A percentile compares a stretch with the other conserved stretches of the same genome.
Evolutionary conservation across 1,140 invertebrate genomes (phyloP).

Genomic region (Lutraria rhynchaena): DNA sequence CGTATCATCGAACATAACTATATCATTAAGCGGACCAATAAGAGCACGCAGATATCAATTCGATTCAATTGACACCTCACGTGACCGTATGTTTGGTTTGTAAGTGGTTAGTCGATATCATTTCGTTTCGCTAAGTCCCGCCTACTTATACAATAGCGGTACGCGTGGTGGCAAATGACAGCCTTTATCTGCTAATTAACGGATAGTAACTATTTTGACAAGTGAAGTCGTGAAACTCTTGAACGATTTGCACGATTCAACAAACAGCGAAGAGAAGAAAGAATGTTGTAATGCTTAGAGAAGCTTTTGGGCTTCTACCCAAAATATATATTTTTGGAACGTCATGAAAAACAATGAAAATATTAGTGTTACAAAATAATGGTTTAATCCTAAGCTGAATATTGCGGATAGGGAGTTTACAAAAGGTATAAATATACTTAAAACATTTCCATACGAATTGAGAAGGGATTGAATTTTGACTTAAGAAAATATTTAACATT

Average conservation of each 20-base stretch:
- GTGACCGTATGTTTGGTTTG: background rate
- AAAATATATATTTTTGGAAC: constrained; percentile 56
- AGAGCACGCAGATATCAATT: constrained; percentile 13
- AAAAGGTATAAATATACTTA: constrained; percentile 31
- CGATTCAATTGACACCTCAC: background rate
- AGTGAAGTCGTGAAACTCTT: constrained; percentile 1
- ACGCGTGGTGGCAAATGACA: constrained; percentile 14
- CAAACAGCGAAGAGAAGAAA: constrained; percentile 27
- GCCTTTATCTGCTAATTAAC: constrained; percentile 28
- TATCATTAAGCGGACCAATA: constrained; percentile 9
- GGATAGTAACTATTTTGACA: constrained; percentile 27
- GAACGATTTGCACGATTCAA: constrained; percentile 52
- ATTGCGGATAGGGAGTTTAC: constrained; percentile 14
- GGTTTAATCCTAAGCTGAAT: constrained; percentile 33
- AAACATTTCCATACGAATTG: constrained; percentile 32
- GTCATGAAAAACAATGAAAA: constrained; percentile 57
- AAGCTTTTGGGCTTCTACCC: constrained; percentile 37
- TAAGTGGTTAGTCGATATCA: background rate
- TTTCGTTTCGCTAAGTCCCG: constrained; percentile 6
- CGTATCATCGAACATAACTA: background rate
- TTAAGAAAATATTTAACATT: constrained; percentile 28
- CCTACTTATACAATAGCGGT: background rate
- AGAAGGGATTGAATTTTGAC: constrained; percentile 25
- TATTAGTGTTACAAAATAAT: constrained; percentile 55
- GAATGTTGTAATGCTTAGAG: constrained; percentile 23